phyloP scores from a whole-genome alignment of 2,888 invertebrate species.

The Liodrosophila aerea region DNA sequence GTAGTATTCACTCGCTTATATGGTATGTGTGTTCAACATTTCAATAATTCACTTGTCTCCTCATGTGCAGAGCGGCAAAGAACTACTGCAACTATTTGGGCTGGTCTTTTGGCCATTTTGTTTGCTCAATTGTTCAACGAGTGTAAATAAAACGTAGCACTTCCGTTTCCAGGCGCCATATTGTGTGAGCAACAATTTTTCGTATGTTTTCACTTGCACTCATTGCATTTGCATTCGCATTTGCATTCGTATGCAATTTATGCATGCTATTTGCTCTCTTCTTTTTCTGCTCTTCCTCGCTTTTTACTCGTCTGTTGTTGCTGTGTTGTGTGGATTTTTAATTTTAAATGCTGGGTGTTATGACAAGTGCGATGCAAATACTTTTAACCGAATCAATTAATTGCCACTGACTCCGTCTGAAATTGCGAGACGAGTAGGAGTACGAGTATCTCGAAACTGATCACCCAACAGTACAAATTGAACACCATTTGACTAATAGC shows the following conservation, averaged over 20 bases:
- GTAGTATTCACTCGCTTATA: too few species aligned
- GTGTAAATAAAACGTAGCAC: conserved; percentile 66
- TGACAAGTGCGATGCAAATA: conserved; percentile 53
- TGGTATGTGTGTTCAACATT: conserved; percentile 26
- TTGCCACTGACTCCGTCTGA: background rate
- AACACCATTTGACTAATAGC: conserved; percentile 5
- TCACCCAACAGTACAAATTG: too few species aligned
- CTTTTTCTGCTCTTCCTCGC: background rate
- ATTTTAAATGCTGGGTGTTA: conserved; percentile 47
- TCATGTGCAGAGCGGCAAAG: conserved; percentile 16
- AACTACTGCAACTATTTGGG: conserved; percentile 33
- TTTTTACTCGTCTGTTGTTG: conserved; percentile 1
- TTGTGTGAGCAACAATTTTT: conserved; percentile 58
- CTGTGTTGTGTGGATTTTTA: conserved; percentile 19
- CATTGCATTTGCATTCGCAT: conserved; percentile 11
- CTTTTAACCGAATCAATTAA: background rate
- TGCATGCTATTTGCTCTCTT: background rate
- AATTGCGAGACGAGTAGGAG: background rate
- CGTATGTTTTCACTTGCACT: conserved; percentile 51
- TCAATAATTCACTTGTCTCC: conserved; percentile 47
- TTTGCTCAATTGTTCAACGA: conserved; percentile 61
- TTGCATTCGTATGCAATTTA: background rate
- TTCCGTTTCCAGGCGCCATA: conserved; percentile 57
- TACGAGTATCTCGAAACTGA: too few species aligned
- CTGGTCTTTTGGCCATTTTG: conserved; percentile 42